Percentiles rank a stretch among this genome's conserved stretches.
These are phyloP conservation scores for Nymphalis c-album DNA, from an alignment of 2,888 invertebrate species.

Conservation along the genomic window DNA sequence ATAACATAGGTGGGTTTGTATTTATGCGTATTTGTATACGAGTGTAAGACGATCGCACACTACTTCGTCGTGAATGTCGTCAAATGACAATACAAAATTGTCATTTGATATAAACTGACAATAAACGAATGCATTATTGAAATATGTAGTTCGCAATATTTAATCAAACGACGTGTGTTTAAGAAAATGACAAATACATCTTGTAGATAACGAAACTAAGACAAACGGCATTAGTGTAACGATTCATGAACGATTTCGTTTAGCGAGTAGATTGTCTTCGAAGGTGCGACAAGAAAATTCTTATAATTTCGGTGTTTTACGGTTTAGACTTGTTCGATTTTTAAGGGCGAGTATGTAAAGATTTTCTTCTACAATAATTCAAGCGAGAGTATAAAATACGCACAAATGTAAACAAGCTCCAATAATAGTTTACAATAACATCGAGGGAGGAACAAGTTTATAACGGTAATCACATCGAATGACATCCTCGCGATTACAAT, in stretches of 20 bases:
- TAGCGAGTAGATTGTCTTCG: no score
- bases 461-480: not conserved
- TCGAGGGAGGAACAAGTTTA: not conserved
- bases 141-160: not conserved
- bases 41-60: not conserved
- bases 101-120: not conserved
- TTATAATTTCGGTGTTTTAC: not conserved
- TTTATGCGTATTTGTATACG: conserved; percentile 8
- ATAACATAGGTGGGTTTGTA: not conserved
- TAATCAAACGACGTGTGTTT: no score
- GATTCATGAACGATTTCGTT: no score
- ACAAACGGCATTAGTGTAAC: no score
- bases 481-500: not conserved
- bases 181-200: no score
- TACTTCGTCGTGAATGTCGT: not conserved
- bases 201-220: no score
- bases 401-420: conserved; percentile 7
- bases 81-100: not conserved
- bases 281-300: no score
- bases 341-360: not conserved
- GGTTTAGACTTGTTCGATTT: not conserved
- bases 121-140: no score
- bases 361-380: no score
- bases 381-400: conserved; percentile 3
- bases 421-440: conserved; percentile 5